phyloP scores from a whole-genome alignment of 2,113 vertebrate species.

The Cisticola juncidis region DNA sequence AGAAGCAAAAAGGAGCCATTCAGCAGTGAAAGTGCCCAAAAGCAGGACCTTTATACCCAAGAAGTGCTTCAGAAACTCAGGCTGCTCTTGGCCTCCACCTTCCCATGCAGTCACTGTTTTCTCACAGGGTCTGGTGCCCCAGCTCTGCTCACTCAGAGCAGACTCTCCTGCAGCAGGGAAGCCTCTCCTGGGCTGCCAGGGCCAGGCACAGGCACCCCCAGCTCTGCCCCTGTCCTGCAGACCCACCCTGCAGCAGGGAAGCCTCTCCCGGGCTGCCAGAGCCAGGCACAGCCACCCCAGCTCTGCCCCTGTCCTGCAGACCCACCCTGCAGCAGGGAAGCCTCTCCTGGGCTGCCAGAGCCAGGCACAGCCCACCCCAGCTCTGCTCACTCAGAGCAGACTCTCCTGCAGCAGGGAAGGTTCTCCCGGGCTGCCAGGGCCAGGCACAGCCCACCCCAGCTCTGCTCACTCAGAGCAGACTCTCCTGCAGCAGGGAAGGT shows the following conservation, averaged over 20 bases:
- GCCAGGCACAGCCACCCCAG: too few relatives aligned
- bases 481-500: fast-evolving
- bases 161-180: too few relatives aligned
- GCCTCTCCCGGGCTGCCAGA: too few relatives aligned
- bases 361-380: too few relatives aligned
- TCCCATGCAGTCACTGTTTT: fast-evolving
- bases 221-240: too few relatives aligned
- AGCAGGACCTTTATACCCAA: neutral
- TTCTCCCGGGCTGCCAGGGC: too few relatives aligned
- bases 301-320: too few relatives aligned
- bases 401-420: fast-evolving
- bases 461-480: fast-evolving
- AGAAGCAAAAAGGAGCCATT: neutral
- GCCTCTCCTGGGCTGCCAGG: neutral
- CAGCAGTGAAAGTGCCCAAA: neutral
- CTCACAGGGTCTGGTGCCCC: neutral
- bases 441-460: too few relatives aligned
- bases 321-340: too few relatives aligned
- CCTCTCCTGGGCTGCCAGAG: too few relatives aligned
- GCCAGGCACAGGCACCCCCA: too few relatives aligned
- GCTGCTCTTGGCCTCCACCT: fast-evolving
- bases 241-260: too few relatives aligned
- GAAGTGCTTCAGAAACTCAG: neutral
- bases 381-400: fast-evolving
- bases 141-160: neutral